A percentile compares a stretch with the other conserved stretches of the same genome.
These are phyloP conservation scores for Saccostrea glomerata DNA, from an alignment of 1,140 invertebrate genomes.

Conservation along the genomic window DNA sequence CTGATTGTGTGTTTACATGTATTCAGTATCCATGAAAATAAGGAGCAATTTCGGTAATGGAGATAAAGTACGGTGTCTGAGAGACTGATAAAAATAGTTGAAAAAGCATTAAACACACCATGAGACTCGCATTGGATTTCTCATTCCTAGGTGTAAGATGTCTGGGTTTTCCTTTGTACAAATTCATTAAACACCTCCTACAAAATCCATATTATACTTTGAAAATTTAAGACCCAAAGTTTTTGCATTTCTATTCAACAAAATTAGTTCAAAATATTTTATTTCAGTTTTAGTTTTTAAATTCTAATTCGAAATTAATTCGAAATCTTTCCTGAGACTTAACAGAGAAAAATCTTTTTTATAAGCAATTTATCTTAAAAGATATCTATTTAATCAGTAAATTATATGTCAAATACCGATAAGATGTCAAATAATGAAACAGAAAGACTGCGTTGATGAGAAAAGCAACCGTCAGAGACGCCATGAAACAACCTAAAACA, in stretches of 20 bases:
- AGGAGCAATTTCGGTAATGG: too few relatives aligned
- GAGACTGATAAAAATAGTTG: too few relatives aligned
- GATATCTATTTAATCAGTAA: neutral
- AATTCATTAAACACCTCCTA: constrained; percentile 53
- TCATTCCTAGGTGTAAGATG: constrained; percentile 44
- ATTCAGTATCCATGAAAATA: too few relatives aligned
- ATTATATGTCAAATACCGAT: neutral
- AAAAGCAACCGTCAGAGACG: neutral
- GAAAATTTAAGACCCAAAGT: neutral
- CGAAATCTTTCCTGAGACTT: neutral
- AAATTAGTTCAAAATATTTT: neutral
- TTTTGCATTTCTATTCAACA: neutral
- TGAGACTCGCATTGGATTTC: constrained; percentile 42
- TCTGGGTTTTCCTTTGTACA: constrained; percentile 50
- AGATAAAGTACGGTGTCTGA: too few relatives aligned
- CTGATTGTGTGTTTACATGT: too few relatives aligned
- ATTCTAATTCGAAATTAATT: neutral
- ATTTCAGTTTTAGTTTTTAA: too few relatives aligned
- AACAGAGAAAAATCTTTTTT: neutral
- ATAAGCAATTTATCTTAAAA: neutral
- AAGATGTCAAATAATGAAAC: constrained; percentile 1
- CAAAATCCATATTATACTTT: neutral
- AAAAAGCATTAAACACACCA: constrained; percentile 44
- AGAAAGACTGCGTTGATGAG: neutral
- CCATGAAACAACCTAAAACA: neutral